Conservation (phyloP, 2,888 invertebrate genomes). For the Meteorus colon region DNA sequence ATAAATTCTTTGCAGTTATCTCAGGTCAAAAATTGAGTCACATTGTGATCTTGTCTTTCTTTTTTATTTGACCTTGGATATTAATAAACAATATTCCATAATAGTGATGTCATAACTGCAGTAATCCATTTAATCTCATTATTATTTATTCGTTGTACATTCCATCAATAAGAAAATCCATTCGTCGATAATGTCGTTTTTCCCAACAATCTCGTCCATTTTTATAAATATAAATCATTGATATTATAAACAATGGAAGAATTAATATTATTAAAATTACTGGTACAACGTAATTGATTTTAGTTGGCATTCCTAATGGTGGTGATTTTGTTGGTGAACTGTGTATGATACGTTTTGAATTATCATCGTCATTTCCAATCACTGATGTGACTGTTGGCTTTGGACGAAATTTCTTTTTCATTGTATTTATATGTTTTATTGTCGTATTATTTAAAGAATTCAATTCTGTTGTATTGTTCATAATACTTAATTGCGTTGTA, state of each 20-base stretch:
- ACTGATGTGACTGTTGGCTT: slow-evolving; percentile 75
- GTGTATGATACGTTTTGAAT: slow-evolving; percentile 56
- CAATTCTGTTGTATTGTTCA: slow-evolving; percentile 10
- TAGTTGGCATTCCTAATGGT: slow-evolving; percentile 61
- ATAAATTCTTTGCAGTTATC: too few species aligned
- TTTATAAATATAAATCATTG: slow-evolving; percentile 80
- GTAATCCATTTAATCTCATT: neutral
- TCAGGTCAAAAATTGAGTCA: too few species aligned
- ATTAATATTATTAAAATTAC: slow-evolving; percentile 83
- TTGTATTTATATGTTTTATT: slow-evolving; percentile 63
- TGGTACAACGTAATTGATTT: slow-evolving; percentile 81
- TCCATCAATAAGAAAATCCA: slow-evolving; percentile 92
- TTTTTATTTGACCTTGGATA: too few species aligned
- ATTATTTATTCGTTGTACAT: slow-evolving; percentile 85
- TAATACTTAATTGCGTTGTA: neutral
- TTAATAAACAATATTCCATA: too few species aligned
- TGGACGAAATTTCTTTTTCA: slow-evolving; percentile 71
- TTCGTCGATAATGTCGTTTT: slow-evolving; percentile 88
- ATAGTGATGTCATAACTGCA: too few species aligned
- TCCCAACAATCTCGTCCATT: slow-evolving; percentile 89
- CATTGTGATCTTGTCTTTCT: too few species aligned
- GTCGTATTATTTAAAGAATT: slow-evolving; percentile 35
- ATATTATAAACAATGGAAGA: slow-evolving; percentile 82
- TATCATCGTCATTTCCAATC: slow-evolving; percentile 66
- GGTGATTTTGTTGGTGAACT: slow-evolving; percentile 60